Evolutionary conservation across 2,888 invertebrate genomes (phyloP).

Genomic region (Drosophila lutescens): DNA sequence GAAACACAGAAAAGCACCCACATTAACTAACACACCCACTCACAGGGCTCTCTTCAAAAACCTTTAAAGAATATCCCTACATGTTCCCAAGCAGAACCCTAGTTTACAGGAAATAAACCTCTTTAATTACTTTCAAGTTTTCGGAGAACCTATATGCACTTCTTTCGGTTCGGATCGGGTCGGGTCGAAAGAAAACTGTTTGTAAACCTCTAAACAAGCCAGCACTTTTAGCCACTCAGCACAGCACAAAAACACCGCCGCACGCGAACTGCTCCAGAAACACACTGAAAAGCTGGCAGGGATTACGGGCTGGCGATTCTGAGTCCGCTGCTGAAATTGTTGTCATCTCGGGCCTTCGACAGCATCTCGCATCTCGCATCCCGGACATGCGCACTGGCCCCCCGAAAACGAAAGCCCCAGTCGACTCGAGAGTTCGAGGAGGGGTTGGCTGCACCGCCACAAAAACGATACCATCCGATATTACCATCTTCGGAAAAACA

Average conservation of each 20-base stretch:
- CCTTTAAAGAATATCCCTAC: background rate
- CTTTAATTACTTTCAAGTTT: background rate
- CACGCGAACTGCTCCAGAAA: conserved; percentile 64
- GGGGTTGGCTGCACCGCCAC: conserved; percentile 6
- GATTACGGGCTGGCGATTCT: conserved; percentile 36
- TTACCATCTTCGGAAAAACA: background rate
- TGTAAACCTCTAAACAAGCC: conserved; percentile 20
- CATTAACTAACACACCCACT: conserved; percentile 1
- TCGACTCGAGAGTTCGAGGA: no score
- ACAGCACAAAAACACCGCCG: conserved; percentile 54
- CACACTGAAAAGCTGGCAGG: conserved; percentile 57
- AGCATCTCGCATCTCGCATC: conserved; percentile 28
- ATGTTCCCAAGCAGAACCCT: background rate
- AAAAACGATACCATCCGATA: background rate
- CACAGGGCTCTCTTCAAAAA: background rate
- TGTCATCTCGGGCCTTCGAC: conserved; percentile 49
- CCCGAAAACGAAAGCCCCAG: background rate
- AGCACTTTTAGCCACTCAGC: conserved; percentile 17
- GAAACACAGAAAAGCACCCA: conserved; percentile 4
- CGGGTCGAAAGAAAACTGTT: conserved; percentile 22
- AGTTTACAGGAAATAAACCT: background rate
- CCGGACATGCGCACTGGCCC: conserved; percentile 32
- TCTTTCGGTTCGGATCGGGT: background rate
- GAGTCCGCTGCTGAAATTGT: conserved; percentile 38
- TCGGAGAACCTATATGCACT: conserved; percentile 2